A percentile compares a stretch with the other conserved stretches of the same genome.
Evolutionary conservation across 2,113 vertebrate genomes (phyloP).

Genomic region (Ivindomyrus marchei): DNA sequence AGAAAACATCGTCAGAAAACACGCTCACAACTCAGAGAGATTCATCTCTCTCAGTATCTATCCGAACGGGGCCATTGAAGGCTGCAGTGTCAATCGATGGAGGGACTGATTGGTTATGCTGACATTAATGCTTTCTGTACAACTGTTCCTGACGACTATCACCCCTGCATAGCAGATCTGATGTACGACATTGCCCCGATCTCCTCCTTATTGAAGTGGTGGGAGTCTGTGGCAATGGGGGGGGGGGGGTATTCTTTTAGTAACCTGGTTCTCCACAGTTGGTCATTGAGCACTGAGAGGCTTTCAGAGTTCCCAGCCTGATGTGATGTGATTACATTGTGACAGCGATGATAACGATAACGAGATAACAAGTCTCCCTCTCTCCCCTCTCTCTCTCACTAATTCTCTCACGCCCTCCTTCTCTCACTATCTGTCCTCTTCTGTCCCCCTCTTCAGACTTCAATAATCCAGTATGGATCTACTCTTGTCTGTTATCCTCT

Average conservation of each 20-base stretch:
- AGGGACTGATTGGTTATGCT: not conserved
- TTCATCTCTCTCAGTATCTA: not conserved
- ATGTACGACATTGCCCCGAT: not conserved
- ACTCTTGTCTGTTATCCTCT: not conserved
- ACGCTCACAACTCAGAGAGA: too few species aligned
- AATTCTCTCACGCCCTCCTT: not conserved
- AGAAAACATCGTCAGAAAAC: not conserved
- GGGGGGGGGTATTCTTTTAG: not conserved
- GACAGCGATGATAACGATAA: not conserved
- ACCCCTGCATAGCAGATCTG: not conserved
- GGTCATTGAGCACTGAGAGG: not conserved
- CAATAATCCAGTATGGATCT: not conserved
- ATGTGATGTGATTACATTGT: not conserved
- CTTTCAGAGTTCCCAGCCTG: not conserved
- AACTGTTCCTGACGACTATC: not conserved
- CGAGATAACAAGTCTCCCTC: not conserved
- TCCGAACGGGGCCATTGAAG: not conserved
- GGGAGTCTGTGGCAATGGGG: not conserved
- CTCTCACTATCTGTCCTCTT: not conserved
- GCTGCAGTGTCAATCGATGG: not conserved
- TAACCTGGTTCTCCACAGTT: not conserved
- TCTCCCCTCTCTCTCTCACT: not conserved
- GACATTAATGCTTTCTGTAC: not conserved
- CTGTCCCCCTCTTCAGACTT: not conserved
- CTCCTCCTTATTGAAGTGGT: not conserved